A percentile compares a stretch with the other conserved stretches of the same genome.
Evolutionary conservation across 2,888 invertebrate genomes (phyloP).

Genomic region (Branchellion lobata): DNA sequence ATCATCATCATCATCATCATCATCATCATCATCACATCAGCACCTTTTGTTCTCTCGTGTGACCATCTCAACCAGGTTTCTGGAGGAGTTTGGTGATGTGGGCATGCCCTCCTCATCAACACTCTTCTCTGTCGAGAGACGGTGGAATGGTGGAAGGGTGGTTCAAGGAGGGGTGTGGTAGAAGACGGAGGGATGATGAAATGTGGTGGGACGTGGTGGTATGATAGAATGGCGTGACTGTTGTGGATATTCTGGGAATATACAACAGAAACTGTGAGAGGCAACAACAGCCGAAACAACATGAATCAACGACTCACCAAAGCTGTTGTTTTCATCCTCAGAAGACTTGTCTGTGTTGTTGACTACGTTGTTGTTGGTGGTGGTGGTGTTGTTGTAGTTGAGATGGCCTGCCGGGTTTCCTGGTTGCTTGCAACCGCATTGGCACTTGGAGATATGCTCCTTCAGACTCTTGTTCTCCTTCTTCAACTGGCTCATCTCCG

Average conservation of each 20-base stretch:
- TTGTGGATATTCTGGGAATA: background rate
- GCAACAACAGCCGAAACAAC: too few species aligned
- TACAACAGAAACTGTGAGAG: too few species aligned
- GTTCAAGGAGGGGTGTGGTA: background rate
- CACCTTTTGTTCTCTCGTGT: constrained; percentile 45
- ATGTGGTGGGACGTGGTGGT: background rate
- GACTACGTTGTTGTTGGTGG: constrained; percentile 26
- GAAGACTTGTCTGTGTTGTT: constrained; percentile 45
- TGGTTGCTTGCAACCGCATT: constrained; percentile 37
- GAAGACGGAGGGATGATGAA: background rate
- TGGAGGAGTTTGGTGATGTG: constrained; percentile 37
- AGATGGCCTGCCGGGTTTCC: background rate
- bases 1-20: too few species aligned
- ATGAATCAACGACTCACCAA: constrained; percentile 33
- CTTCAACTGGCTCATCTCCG: constrained; percentile 46
- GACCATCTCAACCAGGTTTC: constrained; percentile 40
- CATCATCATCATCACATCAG: background rate
- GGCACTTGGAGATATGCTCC: constrained; percentile 44
- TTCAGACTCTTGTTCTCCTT: constrained; percentile 47
- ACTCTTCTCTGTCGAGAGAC: constrained; percentile 39
- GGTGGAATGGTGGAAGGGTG: background rate
- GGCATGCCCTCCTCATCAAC: constrained; percentile 44
- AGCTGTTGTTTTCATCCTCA: constrained; percentile 47
- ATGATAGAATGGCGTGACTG: background rate
- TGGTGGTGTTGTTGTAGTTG: constrained; percentile 13